Conservation (phyloP, 1,140 invertebrate species). For the Saccostrea cuccullata region DNA sequence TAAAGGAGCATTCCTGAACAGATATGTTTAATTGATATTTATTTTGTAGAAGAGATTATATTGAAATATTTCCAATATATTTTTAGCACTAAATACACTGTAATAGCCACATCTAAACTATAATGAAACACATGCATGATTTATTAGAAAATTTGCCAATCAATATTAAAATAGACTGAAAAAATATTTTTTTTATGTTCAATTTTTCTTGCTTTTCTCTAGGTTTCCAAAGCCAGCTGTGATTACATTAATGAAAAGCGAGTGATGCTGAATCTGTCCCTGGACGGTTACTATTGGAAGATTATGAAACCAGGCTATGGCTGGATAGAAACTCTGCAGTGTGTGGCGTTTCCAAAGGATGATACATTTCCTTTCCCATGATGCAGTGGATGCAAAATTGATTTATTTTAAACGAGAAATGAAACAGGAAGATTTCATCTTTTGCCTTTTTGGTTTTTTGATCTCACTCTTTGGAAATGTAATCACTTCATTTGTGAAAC, state of each 20-base stretch:
- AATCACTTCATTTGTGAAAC: too few relatives aligned
- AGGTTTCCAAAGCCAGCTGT: conserved; percentile 54
- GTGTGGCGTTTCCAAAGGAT: conserved; percentile 45
- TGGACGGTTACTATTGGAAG: conserved; percentile 44
- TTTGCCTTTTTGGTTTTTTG: background rate
- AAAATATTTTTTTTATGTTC: too few relatives aligned
- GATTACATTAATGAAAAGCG: conserved; percentile 44
- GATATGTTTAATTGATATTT: too few relatives aligned
- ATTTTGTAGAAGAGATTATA: too few relatives aligned
- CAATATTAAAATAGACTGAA: too few relatives aligned
- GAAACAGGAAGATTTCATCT: background rate
- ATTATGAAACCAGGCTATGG: conserved; percentile 47
- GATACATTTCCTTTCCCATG: background rate
- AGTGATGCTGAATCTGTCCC: conserved; percentile 43
- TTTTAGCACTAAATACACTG: too few relatives aligned
- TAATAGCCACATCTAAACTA: too few relatives aligned
- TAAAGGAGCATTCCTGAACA: too few relatives aligned
- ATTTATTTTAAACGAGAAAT: background rate
- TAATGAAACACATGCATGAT: too few relatives aligned
- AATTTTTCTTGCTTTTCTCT: background rate
- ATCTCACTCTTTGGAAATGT: background rate
- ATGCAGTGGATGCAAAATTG: background rate
- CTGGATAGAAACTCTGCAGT: conserved; percentile 53
- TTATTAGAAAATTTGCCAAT: too few relatives aligned
- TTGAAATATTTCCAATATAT: too few relatives aligned